A percentile compares a stretch with the other conserved stretches of the same genome.
Evolutionary conservation across 1,140 invertebrate genomes (phyloP).

Genomic region (Paralvinella palmiformis): DNA sequence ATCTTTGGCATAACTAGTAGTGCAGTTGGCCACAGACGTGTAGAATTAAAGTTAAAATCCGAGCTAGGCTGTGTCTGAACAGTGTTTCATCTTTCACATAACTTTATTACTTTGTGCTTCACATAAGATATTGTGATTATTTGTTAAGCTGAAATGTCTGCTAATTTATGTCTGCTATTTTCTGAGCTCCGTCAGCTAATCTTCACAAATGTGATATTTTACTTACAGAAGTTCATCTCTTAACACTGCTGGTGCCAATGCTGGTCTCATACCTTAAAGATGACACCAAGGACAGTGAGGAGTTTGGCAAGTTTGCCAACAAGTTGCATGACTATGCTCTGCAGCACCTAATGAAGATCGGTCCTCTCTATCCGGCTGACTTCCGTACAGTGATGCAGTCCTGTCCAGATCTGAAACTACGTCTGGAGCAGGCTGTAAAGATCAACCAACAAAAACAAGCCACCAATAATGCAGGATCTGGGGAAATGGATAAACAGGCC

Average conservation of each 20-base stretch:
- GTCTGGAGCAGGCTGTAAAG: slow-evolving; percentile 78
- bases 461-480: slow-evolving; percentile 48
- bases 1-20: too few species aligned
- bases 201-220: too few species aligned
- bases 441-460: slow-evolving; percentile 50
- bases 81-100: too few species aligned
- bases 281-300: too few species aligned
- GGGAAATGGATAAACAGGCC: slow-evolving; percentile 26
- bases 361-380: slow-evolving; percentile 71
- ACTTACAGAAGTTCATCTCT: slow-evolving; percentile 74
- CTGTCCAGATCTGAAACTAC: slow-evolving; percentile 67
- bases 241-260: slow-evolving; percentile 79
- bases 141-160: too few species aligned
- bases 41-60: too few species aligned
- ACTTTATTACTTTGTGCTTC: too few species aligned
- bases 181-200: too few species aligned
- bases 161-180: too few species aligned
- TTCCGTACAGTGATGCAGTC: slow-evolving; percentile 84
- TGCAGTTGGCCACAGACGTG: too few species aligned
- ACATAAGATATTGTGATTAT: too few species aligned
- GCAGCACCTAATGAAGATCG: slow-evolving; percentile 82
- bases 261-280: slow-evolving; percentile 76
- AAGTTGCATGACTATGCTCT: slow-evolving; percentile 78
- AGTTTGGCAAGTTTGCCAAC: slow-evolving; percentile 60
- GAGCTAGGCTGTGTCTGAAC: too few species aligned